A percentile compares a stretch with the other conserved stretches of the same genome.
Conservation (phyloP, 2,888 invertebrate species). For the Eumerus sabulonum region DNA sequence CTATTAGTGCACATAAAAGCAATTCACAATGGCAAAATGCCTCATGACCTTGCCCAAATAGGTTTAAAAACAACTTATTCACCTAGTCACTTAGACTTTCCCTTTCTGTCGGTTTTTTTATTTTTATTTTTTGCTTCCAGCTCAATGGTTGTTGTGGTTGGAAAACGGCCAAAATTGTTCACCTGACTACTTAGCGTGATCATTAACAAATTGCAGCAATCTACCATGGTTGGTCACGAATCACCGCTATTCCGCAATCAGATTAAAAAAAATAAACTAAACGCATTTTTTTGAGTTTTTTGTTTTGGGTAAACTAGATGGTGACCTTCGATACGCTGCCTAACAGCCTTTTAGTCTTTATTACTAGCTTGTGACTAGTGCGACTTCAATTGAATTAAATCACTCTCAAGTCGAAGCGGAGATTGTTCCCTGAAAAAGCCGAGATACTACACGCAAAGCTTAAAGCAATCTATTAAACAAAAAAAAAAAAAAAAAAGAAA, state of each 20-base stretch:
- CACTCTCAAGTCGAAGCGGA: too few species aligned
- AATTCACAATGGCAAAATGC: too few species aligned
- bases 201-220: constrained; percentile 46
- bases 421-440: too few species aligned
- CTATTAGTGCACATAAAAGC: too few species aligned
- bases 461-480: too few species aligned
- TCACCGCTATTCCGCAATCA: constrained; percentile 35
- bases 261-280: not conserved
- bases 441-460: too few species aligned
- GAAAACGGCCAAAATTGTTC: constrained; percentile 12
- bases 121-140: not conserved
- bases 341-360: constrained; percentile 13
- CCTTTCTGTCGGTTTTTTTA: not conserved
- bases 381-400: too few species aligned
- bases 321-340: constrained; percentile 32
- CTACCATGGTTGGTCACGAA: constrained; percentile 34
- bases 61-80: not conserved
- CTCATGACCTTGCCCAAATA: not conserved
- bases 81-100: not conserved
- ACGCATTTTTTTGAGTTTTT: not conserved
- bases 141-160: not conserved
- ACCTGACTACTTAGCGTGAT: constrained; percentile 22
- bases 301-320: constrained; percentile 21
- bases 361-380: not conserved
- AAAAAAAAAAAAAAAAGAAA: too few species aligned